Conservation (phyloP, 2,113 vertebrate species). For the Etia nguti region DNA sequence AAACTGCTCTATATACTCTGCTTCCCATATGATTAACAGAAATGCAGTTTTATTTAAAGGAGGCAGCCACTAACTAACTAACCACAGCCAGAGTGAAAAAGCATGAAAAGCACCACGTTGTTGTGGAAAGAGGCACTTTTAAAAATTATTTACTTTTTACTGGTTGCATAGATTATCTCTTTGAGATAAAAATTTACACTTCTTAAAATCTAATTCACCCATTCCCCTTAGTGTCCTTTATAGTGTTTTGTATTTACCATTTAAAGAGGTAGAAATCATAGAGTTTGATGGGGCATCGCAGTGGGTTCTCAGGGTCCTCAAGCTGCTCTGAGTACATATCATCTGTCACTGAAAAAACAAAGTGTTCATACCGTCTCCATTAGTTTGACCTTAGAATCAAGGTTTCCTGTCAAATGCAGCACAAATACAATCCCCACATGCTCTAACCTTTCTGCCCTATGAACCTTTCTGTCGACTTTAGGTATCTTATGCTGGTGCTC, state of each 20-base stretch:
- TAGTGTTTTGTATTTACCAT: constrained; percentile 79
- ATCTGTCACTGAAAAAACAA: constrained; percentile 83
- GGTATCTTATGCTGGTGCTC: constrained; percentile 96
- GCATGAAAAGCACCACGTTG: not conserved
- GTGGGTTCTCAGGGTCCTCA: constrained; percentile 95
- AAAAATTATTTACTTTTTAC: not conserved
- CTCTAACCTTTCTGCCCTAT: constrained; percentile 92
- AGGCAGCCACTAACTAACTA: not conserved
- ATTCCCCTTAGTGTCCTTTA: not conserved
- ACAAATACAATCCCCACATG: not conserved
- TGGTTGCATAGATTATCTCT: not conserved
- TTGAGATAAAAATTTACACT: not conserved
- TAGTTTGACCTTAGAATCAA: not conserved
- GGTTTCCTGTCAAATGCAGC: not conserved
- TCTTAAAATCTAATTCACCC: not conserved
- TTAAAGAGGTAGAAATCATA: constrained; percentile 99
- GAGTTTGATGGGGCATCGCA: constrained; percentile 98
- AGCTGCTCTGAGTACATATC: constrained; percentile 99
- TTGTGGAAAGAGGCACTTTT: not conserved
- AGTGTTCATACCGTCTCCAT: not conserved
- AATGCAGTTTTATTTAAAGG: not conserved
- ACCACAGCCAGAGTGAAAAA: not conserved
- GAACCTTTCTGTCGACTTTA: constrained; percentile 88
- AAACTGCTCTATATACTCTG: not conserved
- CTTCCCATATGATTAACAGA: not conserved